These are phyloP conservation scores for Anodontia alba DNA, from an alignment of 2,888 invertebrate species.

Conservation along the genomic window DNA sequence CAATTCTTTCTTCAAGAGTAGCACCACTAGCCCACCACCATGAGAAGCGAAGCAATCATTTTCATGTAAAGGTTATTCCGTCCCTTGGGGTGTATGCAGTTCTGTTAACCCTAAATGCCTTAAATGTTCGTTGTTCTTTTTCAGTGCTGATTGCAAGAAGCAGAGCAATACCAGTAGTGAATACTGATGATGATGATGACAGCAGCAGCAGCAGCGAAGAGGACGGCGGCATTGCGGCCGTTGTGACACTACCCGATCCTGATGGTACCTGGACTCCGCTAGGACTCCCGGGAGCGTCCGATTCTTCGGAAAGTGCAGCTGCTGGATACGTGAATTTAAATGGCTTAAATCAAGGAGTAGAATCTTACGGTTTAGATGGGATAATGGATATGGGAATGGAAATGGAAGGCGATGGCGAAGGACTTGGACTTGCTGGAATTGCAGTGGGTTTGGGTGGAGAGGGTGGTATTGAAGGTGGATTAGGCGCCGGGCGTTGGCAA, in stretches of 20 bases:
- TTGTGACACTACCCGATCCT: neutral
- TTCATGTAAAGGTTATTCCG: too few relatives aligned
- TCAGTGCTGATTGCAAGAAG: neutral
- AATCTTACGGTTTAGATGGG: neutral
- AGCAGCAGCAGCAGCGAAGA: neutral
- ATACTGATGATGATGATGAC: too few relatives aligned
- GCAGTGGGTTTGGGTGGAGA: neutral
- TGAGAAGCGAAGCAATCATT: too few relatives aligned
- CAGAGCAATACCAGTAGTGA: neutral
- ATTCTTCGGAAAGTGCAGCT: neutral
- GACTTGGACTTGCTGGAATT: neutral
- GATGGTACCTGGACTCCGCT: neutral
- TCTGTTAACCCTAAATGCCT: too few relatives aligned
- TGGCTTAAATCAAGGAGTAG: neutral
- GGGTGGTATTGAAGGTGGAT: neutral
- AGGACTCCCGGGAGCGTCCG: neutral
- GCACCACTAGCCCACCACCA: too few relatives aligned
- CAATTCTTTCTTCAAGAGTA: too few relatives aligned
- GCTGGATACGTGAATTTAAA: neutral
- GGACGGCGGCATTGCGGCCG: neutral
- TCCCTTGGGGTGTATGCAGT: too few relatives aligned
- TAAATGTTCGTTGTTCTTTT: too few relatives aligned
- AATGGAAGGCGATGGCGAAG: neutral
- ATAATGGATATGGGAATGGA: neutral
- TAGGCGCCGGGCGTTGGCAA: neutral